These are phyloP conservation scores for Lagopus muta DNA, from an alignment of 2,113 vertebrate genomes.

Conservation along the genomic window DNA sequence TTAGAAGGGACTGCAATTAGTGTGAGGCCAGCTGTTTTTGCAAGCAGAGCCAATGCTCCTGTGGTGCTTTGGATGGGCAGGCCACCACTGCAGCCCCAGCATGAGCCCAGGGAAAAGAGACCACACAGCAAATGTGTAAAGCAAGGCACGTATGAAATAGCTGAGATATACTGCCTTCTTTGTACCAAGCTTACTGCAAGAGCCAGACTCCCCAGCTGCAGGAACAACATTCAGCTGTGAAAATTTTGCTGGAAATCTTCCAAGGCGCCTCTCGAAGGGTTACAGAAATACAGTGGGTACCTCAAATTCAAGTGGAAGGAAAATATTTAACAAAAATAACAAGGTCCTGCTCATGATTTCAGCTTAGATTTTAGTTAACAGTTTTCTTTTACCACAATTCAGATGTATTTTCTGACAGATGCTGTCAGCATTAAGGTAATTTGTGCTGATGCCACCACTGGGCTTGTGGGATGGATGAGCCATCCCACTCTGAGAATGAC, in stretches of 20 bases:
- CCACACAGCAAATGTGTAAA: rapidly evolving
- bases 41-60: neutral
- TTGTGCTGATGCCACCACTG: neutral
- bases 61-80: rapidly evolving
- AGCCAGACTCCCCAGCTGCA: neutral
- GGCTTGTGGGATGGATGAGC: neutral
- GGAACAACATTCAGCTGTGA: neutral
- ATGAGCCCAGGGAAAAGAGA: rapidly evolving
- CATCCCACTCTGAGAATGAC: neutral
- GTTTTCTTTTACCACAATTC: neutral
- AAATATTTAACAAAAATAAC: neutral
- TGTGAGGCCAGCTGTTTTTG: neutral
- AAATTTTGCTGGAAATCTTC: neutral
- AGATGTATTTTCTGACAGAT: neutral
- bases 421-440: neutral
- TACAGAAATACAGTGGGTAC: neutral
- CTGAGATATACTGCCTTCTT: neutral
- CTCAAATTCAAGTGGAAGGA: neutral
- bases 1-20: neutral
- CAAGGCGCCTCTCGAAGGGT: neutral
- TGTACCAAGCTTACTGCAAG: neutral
- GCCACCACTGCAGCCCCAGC: neutral
- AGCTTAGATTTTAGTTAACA: neutral
- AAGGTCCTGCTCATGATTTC: neutral
- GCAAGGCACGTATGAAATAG: neutral